phyloP scores from a whole-genome alignment of 2,888 invertebrate species.

The Cerceris ruficornis region DNA sequence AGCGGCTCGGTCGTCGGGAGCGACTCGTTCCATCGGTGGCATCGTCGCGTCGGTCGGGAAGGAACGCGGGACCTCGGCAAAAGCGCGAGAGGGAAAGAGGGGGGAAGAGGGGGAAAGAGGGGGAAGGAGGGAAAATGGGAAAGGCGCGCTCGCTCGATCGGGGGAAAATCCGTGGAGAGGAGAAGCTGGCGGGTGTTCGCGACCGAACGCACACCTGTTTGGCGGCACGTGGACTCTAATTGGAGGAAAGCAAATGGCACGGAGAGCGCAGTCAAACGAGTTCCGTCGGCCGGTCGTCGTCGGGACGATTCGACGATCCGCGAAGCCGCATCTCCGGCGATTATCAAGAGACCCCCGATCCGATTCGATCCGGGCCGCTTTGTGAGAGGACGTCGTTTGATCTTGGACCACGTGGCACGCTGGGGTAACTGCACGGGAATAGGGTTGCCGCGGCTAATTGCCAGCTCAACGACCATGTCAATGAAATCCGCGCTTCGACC shows the following conservation, averaged over 20 bases:
- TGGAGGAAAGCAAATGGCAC: slow-evolving; percentile 45
- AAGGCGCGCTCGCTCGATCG: no score
- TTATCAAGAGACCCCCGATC: slow-evolving; percentile 58
- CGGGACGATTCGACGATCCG: slow-evolving; percentile 32
- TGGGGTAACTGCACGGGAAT: slow-evolving; percentile 58
- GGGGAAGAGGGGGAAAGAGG: not conserved
- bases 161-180: not conserved
- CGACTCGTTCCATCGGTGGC: no score
- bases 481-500: slow-evolving; percentile 65
- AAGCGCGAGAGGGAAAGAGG: no score
- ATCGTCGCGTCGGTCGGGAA: no score
- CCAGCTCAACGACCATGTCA: slow-evolving; percentile 65
- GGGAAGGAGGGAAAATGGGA: not conserved
- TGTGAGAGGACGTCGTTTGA: slow-evolving; percentile 71
- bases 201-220: slow-evolving; percentile 26
- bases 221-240: slow-evolving; percentile 47
- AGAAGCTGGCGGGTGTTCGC: not conserved
- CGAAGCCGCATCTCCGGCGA: slow-evolving; percentile 43
- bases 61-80: no score
- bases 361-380: slow-evolving; percentile 53
- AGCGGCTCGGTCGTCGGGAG: no score
- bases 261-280: slow-evolving; percentile 37
- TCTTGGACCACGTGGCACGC: slow-evolving; percentile 69
- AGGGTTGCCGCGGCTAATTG: slow-evolving; percentile 68
- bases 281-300: slow-evolving; percentile 32